Evolutionary conservation across 2,113 vertebrate species (phyloP), one percentile per base, ranked within the genome.

Genomic region (Spermophilus dauricus): DNA sequence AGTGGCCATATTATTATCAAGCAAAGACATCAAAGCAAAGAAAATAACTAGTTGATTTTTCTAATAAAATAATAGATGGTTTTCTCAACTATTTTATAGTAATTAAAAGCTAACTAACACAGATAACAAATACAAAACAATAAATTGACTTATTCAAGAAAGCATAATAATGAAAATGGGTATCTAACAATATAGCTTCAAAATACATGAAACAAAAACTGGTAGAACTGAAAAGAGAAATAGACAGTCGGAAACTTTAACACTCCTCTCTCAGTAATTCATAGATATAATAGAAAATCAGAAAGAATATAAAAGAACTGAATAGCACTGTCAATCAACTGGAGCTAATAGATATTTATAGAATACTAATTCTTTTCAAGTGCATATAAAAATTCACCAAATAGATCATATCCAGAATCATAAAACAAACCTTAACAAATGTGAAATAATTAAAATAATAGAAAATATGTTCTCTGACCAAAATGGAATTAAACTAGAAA

Each of bases 401-500:
- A 88, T 61, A 76, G 32, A 69, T 65, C 6, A 37, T 84, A 84
- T 89, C 4, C 39, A 39, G n/a, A 70, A 9, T 83, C 70, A 61
- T 83, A 69, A 88, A 39, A 88, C 24, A 63, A 81, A 73, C 0
- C 2, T 88, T 87, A 83, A 73, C 45, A 87, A 92, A 75, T 56
- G 34, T 56, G 86, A 91, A 91, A 56, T 82, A 65, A 67, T 75
- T 82, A n/a, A 82, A 76, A 37, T 88, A 20, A 88, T 73, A 69
- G 45, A 70, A 70, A 89, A 76, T 58, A 20, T 58, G 18, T 58
- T 58, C 56, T 58, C 56, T 58, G 56, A 58, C 56, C 56, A 58
- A 58, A 58, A 58, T 58, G 56, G 17, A 58, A 37, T 95, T 82
- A 88, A 26, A 45, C 32, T 67, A 83, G 67, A 87, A 58, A 42